Base-by-base conservation (phyloP, 2,888 invertebrate genomes). In the Lordiphosa fenestrarum region DNA sequence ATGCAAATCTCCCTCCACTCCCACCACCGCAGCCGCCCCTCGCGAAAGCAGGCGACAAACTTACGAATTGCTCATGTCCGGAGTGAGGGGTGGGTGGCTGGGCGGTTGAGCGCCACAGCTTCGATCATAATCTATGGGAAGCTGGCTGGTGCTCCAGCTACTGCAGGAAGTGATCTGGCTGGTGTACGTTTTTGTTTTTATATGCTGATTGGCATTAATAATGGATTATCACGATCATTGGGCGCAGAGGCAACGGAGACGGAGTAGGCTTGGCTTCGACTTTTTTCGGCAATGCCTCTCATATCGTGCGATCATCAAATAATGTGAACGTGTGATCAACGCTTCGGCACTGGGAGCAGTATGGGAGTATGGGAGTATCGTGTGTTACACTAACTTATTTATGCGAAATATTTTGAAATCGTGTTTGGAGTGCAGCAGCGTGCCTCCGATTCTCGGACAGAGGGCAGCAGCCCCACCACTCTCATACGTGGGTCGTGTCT, bases 141-240 rank as follows among this genome's bases (percentile, higher is more conserved):
- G 63, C 60, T 65, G 55, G 15, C 15, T 15, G 15, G 57, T 69
- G 69, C 39, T 44, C 56, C 41, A 40, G 66, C 53, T 50, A 50
- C 46, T 62, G 52, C 53, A 65, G 60, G 46, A 61, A 52, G 15
- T 66, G 44, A 35, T 38, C 54, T 55, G 53, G 41, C 23, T 44
- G 55, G 42, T 53, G 41, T 37, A 42, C 44, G 54, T 60, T 66
- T 35, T 58, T 47, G 42, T 66, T 64, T 81, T 63, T 80, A 74
- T 87, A 89, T 89, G 88, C 88, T 89, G 89, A 89, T 89, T 89
- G 89, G 89, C 89, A 89, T 89, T 89, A 89, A 89, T 89, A 89
- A 89, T 89, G 89, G 89, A 89, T 89, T 89, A 89, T 89, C 89
- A 89, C 89, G 89, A 89, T 73, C 76, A 68, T 65, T 51, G 69